Conservation (phyloP, 2,113 vertebrate genomes). For the Albula glossodonta region DNA sequence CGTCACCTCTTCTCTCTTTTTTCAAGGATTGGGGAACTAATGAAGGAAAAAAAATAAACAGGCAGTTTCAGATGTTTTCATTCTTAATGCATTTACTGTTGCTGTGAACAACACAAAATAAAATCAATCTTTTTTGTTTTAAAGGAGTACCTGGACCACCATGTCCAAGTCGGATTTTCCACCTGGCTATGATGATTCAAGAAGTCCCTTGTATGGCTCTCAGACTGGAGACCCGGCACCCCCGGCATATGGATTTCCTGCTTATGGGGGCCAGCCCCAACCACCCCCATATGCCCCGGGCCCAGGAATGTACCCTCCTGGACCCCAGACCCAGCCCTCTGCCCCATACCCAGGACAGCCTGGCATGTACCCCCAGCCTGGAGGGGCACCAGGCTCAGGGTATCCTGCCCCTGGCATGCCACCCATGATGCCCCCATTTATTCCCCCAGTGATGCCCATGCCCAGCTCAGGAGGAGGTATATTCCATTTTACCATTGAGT, state of each 20-base stretch:
- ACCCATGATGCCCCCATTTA: constrained; percentile 59
- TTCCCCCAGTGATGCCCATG: constrained; percentile 49
- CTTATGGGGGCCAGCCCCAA: constrained; percentile 45
- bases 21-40: not conserved
- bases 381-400: not conserved
- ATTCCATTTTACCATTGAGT: constrained; percentile 44
- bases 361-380: constrained; percentile 10
- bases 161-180: constrained; percentile 72
- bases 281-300: constrained; percentile 42
- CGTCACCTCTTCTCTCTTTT: not conserved
- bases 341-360: constrained; percentile 50
- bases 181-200: constrained; percentile 64
- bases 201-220: constrained; percentile 64
- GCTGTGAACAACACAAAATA: not conserved
- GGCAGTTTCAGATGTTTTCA: no score
- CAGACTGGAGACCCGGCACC: constrained; percentile 39
- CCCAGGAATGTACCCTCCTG: constrained; percentile 43
- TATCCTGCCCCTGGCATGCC: constrained; percentile 38
- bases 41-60: not conserved
- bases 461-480: constrained; percentile 70
- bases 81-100: no score
- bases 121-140: not conserved
- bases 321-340: constrained; percentile 48
- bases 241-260: constrained; percentile 25
- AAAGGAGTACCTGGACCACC: not conserved